Evolutionary conservation across 2,888 invertebrate genomes (phyloP).

Genomic region (Ochlodes sylvanus): DNA sequence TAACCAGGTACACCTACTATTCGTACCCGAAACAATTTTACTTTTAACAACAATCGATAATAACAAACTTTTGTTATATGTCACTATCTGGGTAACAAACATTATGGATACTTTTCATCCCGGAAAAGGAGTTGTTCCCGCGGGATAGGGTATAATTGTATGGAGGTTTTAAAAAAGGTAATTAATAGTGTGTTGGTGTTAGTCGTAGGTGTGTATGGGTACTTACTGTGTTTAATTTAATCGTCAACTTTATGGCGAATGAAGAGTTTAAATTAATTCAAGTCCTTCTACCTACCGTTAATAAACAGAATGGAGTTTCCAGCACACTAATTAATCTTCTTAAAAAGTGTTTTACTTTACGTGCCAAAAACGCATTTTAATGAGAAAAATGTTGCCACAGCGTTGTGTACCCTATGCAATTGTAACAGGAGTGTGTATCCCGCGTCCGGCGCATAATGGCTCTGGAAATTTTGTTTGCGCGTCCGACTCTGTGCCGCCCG

Average conservation of each 20-base stretch:
- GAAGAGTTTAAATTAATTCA: neutral
- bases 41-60: too few species aligned
- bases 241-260: neutral
- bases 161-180: too few species aligned
- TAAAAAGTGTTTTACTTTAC: conserved; percentile 51
- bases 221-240: neutral
- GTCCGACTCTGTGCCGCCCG: conserved; percentile 19
- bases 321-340: conserved; percentile 33
- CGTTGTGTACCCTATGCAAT: neutral
- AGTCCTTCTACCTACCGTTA: neutral
- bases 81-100: too few species aligned
- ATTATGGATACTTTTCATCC: too few species aligned
- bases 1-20: too few species aligned
- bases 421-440: conserved; percentile 1
- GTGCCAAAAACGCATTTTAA: conserved; percentile 36
- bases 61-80: too few species aligned
- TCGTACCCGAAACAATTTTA: too few species aligned
- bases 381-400: conserved; percentile 20
- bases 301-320: conserved; percentile 19
- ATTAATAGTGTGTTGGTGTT: too few species aligned
- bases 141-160: too few species aligned
- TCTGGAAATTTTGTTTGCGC: conserved; percentile 29
- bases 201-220: too few species aligned
- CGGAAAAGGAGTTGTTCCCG: too few species aligned
- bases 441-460: neutral